Evolutionary conservation across 1,140 invertebrate species (phyloP), one percentile per base, ranked within the genome.

Genomic region (Drosophila burlai): DNA sequence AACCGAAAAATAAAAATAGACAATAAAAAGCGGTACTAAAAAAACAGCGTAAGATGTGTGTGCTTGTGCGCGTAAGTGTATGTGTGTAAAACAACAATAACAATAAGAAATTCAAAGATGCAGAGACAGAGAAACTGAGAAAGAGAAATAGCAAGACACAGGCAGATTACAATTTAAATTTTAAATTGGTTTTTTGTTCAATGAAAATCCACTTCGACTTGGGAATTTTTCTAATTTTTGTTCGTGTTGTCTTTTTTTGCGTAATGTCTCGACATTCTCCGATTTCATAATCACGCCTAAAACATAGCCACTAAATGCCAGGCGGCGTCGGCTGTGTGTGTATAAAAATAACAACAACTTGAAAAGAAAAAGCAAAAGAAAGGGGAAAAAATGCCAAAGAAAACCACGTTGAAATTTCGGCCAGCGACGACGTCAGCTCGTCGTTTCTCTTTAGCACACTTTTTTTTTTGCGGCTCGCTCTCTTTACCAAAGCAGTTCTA

Each of bases 381-480:
- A 65, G 68, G 63, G 73, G 36, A 65, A 73, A 69, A 26, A 66
- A 63, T 57, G 63, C 40, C 60, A 40, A 59, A 67, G 78, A 71
- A 83, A 86, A 86, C 76, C 83, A 86, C 83, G 83, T 89, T 86
- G 75, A 86, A 83, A 74, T 77, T 77, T 71, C 55, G 42, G 62
- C 65, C 76, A 63, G 61, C 63, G 57, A 67, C 61, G 50, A 52
- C 50, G 50, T 52, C 50, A 52, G 50, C 29, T n/a, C 21, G 40
- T 45, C 18, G 34, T 38, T 54, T 63, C 69, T 62, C 67, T 66
- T 45, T 54, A 40, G 50, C n/a, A 2, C 26, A 11, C 49, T 65
- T 60, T 26, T 26, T 26, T 67, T 55, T 18, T 36, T 13, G 31
- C 38, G 5, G 5, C 21, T 40, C 6, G 13, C 18, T 36, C 54